phyloP scores from a whole-genome alignment of 2,113 vertebrate genomes.

The Malurus alboscapulatus region DNA sequence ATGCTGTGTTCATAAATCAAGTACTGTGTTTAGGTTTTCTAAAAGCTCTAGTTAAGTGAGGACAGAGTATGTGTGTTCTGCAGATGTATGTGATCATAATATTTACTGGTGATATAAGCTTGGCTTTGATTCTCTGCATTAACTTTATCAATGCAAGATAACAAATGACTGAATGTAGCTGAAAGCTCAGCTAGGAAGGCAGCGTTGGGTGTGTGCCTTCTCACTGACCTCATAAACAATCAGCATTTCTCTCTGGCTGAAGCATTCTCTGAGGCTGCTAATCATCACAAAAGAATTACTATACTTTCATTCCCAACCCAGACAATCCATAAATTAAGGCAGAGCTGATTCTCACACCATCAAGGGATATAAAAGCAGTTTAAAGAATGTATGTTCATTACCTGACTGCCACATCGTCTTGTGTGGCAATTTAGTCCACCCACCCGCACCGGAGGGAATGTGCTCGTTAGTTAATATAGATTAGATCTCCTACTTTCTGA shows the following conservation, averaged over 20 bases:
- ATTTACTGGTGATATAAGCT: conserved; percentile 64
- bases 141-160: conserved; percentile 65
- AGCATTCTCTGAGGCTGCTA: conserved; percentile 12
- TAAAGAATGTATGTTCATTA: background rate
- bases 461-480: background rate
- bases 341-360: background rate
- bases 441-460: background rate
- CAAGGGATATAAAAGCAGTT: background rate
- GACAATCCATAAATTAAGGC: background rate
- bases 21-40: conserved; percentile 56
- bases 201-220: background rate
- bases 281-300: conserved; percentile 33
- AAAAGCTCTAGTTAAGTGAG: conserved; percentile 48
- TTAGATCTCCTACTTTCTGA: background rate
- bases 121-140: conserved; percentile 66
- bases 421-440: background rate
- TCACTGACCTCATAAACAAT: conserved; percentile 47
- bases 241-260: background rate
- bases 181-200: background rate
- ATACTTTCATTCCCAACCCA: background rate
- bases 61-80: conserved; percentile 39
- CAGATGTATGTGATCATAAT: conserved; percentile 65
- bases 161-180: conserved; percentile 18
- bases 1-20: conserved; percentile 51
- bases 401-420: background rate